Evolutionary conservation across 2,888 invertebrate genomes (phyloP), one percentile per base, ranked within the genome.

Genomic region (Xylocampa areola): DNA sequence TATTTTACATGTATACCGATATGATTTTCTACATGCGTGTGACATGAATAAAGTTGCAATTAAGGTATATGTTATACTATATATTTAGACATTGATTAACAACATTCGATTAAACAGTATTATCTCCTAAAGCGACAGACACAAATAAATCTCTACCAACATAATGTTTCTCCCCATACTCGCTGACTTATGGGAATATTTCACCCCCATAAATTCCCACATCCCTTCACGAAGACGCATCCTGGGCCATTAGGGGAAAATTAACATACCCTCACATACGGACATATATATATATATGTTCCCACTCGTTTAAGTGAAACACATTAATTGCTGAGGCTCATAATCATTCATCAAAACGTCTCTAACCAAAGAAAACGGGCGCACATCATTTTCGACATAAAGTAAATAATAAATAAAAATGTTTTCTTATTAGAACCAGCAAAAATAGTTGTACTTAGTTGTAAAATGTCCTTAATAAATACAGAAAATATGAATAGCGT

Each of bases 351-450:
- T 66, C 47, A 51, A 27, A 58, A 30, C 11, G 30, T 47, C 36
- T 13, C 25, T n/a, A 35, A 32, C 23, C 33, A 21, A 40, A 51
- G n/a, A 21, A 44, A 58, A 58, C 47, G 23, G n/a, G 43, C 23
- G 14, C 5, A 21, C 13, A 43, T 51, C 21, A 5, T 19, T 27
- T 39, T 30, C 8, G 23, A 48, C 59, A 35, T 10, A 45, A 30
- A 33, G 29, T 65, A 60, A 35, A 59, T 29, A 21, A 50, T 47
- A 60, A 30, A 66, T 50, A 47, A 6, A 36, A 36, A 57, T 55
- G n/a, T 49, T 61, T 29, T 54, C 36, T 36, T 44, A 66, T 30
- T 50, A 30, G 19, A 33, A 29, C 14, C 35, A 39, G 21, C 13
- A 6, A n/a, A 47, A 54, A 51, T 66, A 29, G 67, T 44, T 40